A percentile compares a stretch with the other conserved stretches of the same genome.
Conservation (phyloP, 2,888 invertebrate genomes). For the Encarsia formosa region DNA sequence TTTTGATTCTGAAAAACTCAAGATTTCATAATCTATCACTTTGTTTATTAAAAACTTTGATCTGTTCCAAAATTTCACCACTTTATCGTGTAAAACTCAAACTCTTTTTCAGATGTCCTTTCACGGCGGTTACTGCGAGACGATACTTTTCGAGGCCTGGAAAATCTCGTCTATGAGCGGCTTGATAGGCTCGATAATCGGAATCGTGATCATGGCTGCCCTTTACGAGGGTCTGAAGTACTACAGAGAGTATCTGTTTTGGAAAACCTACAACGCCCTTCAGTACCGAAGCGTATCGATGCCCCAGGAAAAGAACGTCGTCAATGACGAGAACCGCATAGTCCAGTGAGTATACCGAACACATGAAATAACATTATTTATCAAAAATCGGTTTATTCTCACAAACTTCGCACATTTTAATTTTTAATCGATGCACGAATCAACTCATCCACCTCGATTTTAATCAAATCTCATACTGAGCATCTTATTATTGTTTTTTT, state of each 20-base stretch:
- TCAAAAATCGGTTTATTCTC: background rate
- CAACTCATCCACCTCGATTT: too few species aligned
- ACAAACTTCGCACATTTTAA: too few species aligned
- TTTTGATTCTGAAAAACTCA: too few species aligned
- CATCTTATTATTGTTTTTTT: slow-evolving; percentile 1
- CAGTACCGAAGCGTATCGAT: slow-evolving; percentile 83
- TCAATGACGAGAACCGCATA: slow-evolving; percentile 66
- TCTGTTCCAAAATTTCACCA: too few species aligned
- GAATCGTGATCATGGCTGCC: slow-evolving; percentile 86
- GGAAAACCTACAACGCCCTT: slow-evolving; percentile 80
- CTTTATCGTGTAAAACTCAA: too few species aligned
- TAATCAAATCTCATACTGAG: too few species aligned
- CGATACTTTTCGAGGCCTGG: slow-evolving; percentile 81
- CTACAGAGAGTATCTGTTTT: slow-evolving; percentile 68
- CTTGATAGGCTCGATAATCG: slow-evolving; percentile 84
- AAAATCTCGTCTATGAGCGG: slow-evolving; percentile 69
- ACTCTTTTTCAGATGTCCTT: slow-evolving; percentile 62
- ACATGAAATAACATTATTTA: background rate
- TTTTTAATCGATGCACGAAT: too few species aligned
- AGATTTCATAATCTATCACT: too few species aligned
- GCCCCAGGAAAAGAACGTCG: slow-evolving; percentile 64
- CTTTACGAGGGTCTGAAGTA: slow-evolving; percentile 95
- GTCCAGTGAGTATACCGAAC: slow-evolving; percentile 66
- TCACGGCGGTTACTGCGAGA: slow-evolving; percentile 74
- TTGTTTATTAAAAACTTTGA: too few species aligned